phyloP scores from a whole-genome alignment of 2,113 vertebrate species.

The Sander vitreus region DNA sequence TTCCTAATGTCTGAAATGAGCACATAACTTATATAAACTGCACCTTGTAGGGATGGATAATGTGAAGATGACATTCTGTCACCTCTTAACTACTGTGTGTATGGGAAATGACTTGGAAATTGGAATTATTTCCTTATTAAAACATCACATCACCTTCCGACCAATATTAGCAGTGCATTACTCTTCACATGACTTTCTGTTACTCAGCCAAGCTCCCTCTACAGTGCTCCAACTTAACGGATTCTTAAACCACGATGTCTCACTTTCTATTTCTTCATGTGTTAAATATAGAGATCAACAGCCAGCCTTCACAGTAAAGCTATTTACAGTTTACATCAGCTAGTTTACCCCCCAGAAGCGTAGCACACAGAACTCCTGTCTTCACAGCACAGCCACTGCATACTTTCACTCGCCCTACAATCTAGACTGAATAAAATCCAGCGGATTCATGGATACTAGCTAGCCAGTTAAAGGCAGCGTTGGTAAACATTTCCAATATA shows the following conservation, averaged over 20 bases:
- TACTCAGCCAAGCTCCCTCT: not conserved
- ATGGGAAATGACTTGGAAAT: not conserved
- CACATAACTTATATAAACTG: too few species aligned
- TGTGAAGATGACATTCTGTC: too few species aligned
- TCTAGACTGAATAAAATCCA: not conserved
- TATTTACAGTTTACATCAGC: too few species aligned
- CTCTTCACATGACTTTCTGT: not conserved
- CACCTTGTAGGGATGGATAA: not conserved
- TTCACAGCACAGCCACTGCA: not conserved
- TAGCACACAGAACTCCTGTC: not conserved
- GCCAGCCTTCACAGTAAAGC: not conserved
- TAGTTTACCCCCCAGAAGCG: not conserved
- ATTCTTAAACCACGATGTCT: not conserved
- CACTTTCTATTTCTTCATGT: not conserved
- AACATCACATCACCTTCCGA: not conserved
- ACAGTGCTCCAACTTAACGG: not conserved
- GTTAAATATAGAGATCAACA: not conserved
- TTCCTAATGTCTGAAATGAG: not conserved
- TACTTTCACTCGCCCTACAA: not conserved
- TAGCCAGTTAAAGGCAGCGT: too few species aligned
- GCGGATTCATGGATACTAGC: too few species aligned
- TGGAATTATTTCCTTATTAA: not conserved
- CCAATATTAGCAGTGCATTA: not conserved
- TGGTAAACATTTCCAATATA: too few species aligned
- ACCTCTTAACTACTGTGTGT: too few species aligned